Conservation (phyloP, 2,888 invertebrate genomes). For the Coremacera marginata region DNA sequence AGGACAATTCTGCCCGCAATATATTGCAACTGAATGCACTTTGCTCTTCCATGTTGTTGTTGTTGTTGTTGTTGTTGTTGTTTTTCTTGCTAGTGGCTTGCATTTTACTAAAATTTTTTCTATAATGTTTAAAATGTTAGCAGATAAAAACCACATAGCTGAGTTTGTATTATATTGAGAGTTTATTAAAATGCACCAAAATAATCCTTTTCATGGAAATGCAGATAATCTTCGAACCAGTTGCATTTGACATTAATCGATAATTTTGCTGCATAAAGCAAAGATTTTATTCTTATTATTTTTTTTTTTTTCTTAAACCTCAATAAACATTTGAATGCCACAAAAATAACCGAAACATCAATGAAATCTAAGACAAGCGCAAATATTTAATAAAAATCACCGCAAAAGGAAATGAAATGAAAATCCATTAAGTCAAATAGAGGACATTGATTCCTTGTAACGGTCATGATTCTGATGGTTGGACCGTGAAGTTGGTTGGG, state of each 20-base stretch:
- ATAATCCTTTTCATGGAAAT: neutral
- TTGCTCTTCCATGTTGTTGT: neutral
- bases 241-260: neutral
- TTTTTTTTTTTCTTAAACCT: neutral
- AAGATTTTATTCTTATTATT: no score
- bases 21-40: constrained; percentile 1
- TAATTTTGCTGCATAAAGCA: neutral
- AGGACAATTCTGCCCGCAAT: neutral
- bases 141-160: no score
- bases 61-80: no score
- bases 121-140: no score
- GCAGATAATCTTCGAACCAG: neutral
- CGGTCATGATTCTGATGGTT: no score
- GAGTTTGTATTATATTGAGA: neutral
- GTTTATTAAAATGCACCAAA: neutral
- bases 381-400: constrained; percentile 2
- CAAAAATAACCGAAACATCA: neutral
- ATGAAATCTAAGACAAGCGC: neutral
- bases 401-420: neutral
- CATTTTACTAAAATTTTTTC: no score
- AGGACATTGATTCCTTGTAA: no score
- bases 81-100: no score
- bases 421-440: neutral
- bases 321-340: neutral
- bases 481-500: no score